Percentiles rank a stretch among this genome's conserved stretches.
Conservation (phyloP, 2,113 vertebrate species). For the Epinephelus cyanopodus region DNA sequence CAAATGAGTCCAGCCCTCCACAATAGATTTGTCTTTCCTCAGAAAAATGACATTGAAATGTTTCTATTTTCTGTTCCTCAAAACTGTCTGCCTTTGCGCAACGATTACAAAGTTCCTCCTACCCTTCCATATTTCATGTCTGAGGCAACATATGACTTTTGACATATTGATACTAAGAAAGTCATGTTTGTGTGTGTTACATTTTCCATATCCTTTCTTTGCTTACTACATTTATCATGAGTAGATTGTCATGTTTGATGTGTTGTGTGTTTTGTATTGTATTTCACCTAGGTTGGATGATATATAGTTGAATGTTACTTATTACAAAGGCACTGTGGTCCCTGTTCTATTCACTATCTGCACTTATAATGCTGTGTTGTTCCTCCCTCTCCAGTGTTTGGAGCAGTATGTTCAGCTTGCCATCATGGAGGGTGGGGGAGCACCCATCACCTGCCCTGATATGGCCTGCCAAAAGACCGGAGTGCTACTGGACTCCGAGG, state of each 20-base stretch:
- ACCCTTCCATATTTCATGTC: not conserved
- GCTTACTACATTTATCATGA: not conserved
- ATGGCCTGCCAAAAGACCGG: slow-evolving; percentile 89
- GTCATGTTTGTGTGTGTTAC: not conserved
- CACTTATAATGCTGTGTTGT: slow-evolving; percentile 8
- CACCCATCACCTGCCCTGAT: slow-evolving; percentile 94
- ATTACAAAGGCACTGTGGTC: not conserved
- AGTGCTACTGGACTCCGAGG: slow-evolving; percentile 92
- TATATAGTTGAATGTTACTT: not conserved
- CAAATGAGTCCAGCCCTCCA: not conserved
- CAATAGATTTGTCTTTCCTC: not conserved
- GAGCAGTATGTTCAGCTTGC: slow-evolving; percentile 91
- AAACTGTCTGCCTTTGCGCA: slow-evolving; percentile 54
- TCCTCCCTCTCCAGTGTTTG: slow-evolving; percentile 88
- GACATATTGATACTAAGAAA: not conserved
- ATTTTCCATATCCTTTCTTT: not conserved
- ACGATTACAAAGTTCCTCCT: slow-evolving; percentile 38
- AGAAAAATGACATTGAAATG: slow-evolving; percentile 14
- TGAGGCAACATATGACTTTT: slow-evolving; percentile 44
- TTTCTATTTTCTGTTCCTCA: slow-evolving; percentile 52
- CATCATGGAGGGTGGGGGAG: slow-evolving; percentile 92
- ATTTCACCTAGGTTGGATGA: not conserved
- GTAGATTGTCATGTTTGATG: not conserved
- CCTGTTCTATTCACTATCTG: not conserved
- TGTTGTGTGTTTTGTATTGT: not conserved